Conservation (phyloP, 1,140 invertebrate species). For the Formica exsecta region DNA sequence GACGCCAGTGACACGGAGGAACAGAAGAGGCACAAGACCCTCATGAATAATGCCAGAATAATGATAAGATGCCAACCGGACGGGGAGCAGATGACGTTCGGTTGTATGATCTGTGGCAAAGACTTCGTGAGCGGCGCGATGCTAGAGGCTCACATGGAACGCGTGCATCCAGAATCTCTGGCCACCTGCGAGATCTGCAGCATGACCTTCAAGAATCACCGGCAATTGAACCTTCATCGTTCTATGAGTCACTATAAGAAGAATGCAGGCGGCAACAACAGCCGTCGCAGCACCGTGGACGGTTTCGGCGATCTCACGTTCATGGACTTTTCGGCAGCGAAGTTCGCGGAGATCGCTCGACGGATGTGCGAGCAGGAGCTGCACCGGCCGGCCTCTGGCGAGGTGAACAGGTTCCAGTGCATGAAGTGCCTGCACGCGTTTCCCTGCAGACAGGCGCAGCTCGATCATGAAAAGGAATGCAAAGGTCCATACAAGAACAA, state of each 20-base stretch:
- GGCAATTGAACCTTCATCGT: constrained; percentile 90
- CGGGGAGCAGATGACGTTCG: constrained; percentile 54
- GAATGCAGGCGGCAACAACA: constrained; percentile 70
- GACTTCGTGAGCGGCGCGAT: constrained; percentile 88
- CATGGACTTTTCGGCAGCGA: constrained; percentile 92
- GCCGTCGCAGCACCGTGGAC: constrained; percentile 83
- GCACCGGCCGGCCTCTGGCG: constrained; percentile 88
- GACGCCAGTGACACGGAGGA: constrained; percentile 72
- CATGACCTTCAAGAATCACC: constrained; percentile 90
- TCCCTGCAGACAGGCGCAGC: constrained; percentile 90
- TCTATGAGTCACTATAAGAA: constrained; percentile 88
- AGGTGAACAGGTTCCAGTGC: constrained; percentile 90
- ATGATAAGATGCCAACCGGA: constrained; percentile 61
- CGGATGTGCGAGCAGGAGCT: constrained; percentile 90
- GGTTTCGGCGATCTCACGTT: constrained; percentile 93
- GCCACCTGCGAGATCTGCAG: constrained; percentile 91
- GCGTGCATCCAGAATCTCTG: constrained; percentile 90
- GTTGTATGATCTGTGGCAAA: constrained; percentile 88
- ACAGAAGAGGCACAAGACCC: constrained; percentile 77
- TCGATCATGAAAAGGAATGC: constrained; percentile 89
- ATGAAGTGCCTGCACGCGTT: constrained; percentile 91
- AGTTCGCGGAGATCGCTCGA: constrained; percentile 92
- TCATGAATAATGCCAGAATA: constrained; percentile 69
- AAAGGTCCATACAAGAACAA: constrained; percentile 66
- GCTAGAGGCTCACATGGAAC: constrained; percentile 90